Conservation (phyloP, 2,797 vertebrate species). For the Ptychobarbus kaznakovi region DNA sequence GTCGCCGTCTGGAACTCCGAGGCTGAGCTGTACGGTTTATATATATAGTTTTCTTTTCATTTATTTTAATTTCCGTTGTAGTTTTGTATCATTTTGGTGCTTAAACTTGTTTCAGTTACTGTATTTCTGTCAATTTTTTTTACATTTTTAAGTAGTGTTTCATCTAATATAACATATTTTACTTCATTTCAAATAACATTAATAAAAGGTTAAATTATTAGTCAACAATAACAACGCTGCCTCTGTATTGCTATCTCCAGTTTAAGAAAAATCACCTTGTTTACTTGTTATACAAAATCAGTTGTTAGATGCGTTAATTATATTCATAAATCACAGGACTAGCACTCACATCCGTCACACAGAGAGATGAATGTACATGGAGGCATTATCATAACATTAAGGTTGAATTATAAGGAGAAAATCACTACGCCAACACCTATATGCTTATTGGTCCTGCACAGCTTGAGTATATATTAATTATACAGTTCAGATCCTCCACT, state of each 20-base stretch:
- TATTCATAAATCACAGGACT: background rate
- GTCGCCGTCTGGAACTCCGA: no score
- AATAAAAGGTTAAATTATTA: background rate
- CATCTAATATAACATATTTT: background rate
- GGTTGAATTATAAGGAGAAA: constrained; percentile 1
- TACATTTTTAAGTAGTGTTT: background rate
- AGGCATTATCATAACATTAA: constrained; percentile 8
- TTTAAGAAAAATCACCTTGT: background rate
- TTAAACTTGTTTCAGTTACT: background rate
- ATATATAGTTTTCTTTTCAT: no score
- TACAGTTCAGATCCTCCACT: background rate
- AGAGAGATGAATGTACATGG: background rate
- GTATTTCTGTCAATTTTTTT: background rate
- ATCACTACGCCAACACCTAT: background rate
- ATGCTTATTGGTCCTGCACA: background rate
- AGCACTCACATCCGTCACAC: background rate
- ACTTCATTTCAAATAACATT: background rate
- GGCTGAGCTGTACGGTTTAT: no score
- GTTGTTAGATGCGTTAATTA: background rate
- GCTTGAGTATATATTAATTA: constrained; percentile 6
- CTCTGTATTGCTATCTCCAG: background rate
- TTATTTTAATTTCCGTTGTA: no score
- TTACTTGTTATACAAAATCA: constrained; percentile 2
- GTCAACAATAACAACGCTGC: no score
- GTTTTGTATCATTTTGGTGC: background rate